Conservation (phyloP, 1,140 invertebrate species). For the Anadara kagoshimensis region DNA sequence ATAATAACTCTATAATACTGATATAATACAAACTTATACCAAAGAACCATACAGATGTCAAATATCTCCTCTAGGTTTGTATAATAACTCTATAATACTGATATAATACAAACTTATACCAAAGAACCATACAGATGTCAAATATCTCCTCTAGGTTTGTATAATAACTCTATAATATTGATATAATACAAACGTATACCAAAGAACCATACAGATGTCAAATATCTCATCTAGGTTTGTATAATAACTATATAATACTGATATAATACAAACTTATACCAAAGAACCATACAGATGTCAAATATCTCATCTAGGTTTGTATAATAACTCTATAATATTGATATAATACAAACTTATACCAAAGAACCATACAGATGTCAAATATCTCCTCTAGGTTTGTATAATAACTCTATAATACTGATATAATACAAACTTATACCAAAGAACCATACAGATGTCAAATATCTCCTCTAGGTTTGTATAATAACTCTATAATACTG, state of each 20-base stretch:
- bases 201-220: not conserved
- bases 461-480: too few species aligned
- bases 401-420: not conserved
- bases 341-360: constrained; percentile 2
- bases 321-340: not conserved
- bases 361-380: not conserved
- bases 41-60: not conserved
- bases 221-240: too few species aligned
- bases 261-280: constrained; percentile 2
- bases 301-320: too few species aligned
- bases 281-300: not conserved
- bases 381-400: too few species aligned
- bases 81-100: not conserved
- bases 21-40: constrained; percentile 2
- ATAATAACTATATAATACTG: not conserved
- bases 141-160: too few species aligned
- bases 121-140: not conserved
- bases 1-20: not conserved
- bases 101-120: constrained; percentile 2
- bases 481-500: not conserved
- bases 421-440: constrained; percentile 2
- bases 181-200: constrained; percentile 1
- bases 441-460: not conserved
- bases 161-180: not conserved
- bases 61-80: too few species aligned